A percentile compares a stretch with the other conserved stretches of the same genome.
Evolutionary conservation across 2,113 vertebrate genomes (phyloP).

Genomic region (Sclerurus mexicanus): DNA sequence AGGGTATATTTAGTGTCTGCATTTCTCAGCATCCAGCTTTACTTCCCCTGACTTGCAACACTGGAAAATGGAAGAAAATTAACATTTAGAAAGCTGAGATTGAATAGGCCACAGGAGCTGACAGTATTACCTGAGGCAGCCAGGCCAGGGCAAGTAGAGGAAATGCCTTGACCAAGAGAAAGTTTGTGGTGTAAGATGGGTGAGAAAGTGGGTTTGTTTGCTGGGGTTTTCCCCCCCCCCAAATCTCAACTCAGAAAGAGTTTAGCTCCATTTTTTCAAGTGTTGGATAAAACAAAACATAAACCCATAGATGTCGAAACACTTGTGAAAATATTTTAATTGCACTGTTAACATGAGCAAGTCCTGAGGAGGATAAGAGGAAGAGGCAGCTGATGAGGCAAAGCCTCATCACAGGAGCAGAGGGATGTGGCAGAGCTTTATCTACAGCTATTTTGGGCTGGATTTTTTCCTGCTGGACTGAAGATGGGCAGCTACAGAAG

Average conservation of each 20-base stretch:
- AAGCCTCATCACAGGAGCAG: background rate
- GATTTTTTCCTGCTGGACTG: background rate
- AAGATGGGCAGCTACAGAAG: background rate
- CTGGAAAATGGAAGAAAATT: background rate
- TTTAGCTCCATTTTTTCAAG: background rate
- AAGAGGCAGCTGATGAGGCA: background rate
- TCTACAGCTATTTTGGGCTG: background rate
- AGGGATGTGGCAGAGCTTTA: background rate
- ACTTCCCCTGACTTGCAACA: background rate
- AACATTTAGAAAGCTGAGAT: background rate
- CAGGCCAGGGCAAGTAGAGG: background rate
- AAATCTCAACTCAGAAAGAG: background rate
- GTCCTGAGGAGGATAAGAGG: background rate
- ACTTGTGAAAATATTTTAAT: background rate
- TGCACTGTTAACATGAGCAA: fast-evolving
- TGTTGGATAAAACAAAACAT: background rate
- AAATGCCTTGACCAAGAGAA: background rate
- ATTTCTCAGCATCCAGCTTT: background rate
- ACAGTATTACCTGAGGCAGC: background rate
- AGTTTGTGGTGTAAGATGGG: background rate
- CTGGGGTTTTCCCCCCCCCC: too few species aligned
- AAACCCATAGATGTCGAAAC: background rate
- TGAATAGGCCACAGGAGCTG: background rate
- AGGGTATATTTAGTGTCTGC: background rate
- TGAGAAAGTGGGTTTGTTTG: background rate